Base-by-base conservation (phyloP, 2,888 invertebrate genomes). In the Craniophora ligustri region DNA sequence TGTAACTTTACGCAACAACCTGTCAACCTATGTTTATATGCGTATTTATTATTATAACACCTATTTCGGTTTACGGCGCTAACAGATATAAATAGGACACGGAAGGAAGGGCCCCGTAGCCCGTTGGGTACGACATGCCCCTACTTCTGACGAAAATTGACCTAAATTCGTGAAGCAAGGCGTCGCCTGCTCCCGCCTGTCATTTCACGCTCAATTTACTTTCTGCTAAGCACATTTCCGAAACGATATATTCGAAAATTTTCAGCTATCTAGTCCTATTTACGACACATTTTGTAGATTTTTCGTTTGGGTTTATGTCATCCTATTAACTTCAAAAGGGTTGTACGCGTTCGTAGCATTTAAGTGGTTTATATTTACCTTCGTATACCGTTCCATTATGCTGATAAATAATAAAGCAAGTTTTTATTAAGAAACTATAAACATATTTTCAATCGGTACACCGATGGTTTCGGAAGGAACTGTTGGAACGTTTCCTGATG, bases 161-260 rank as follows among this genome's bases (percentile, higher is more conserved):
- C 87, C 87, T 67, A 82, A 85, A 86, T 88, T 82, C 72, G 71
- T 64, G 53, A 71, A 75, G 73, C 70, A 65, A 76, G 74, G 75
- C 73, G 76, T 67, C 72, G 76, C 71, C 76, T 65, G 56, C 77
- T 66, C 68, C 67, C 65, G 76, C 78, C 82, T 84, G 82, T 82
- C 82, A 88, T 89, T 89, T 89, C 82, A 86, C 86, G 80, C 87
- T 69, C 80, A 83, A 89, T 89, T 89, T 84, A 82, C 75, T 82
- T 78, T 74, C 71, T 68, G 77, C 80, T 77, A 75, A 76, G 73
- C 82, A 72, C 61, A 73, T 81, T 82, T 81, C 72, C 66, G 54
- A 75, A 74, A 68, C 59, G 70, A 75, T 72, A 65, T 71, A 71
- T 76, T 72, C 64, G 49, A 54, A 64, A 70, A 66, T 74, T 70